Conservation (phyloP, 2,113 vertebrate genomes). For the Bostrychus sinensis region DNA sequence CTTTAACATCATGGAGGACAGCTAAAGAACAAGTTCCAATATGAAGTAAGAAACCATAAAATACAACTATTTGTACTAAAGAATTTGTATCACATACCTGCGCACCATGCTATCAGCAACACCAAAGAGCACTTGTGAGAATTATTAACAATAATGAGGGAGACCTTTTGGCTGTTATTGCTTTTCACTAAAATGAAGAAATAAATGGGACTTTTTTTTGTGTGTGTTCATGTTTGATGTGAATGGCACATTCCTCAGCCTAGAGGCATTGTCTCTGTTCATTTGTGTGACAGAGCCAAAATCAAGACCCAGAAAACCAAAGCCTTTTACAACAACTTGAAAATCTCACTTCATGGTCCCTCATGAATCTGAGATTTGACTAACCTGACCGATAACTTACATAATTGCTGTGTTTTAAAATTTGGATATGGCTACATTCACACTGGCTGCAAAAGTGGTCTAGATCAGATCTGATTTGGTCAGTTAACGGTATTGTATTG, state of each 20-base stretch:
- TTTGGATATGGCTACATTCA: background rate
- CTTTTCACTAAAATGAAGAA: background rate
- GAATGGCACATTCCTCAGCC: background rate
- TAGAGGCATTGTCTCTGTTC: background rate
- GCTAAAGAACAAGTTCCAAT: background rate
- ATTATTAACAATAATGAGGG: background rate
- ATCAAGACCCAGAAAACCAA: no score
- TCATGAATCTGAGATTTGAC: no score
- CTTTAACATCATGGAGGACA: background rate
- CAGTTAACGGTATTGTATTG: no score
- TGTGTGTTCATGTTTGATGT: background rate
- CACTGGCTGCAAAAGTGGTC: background rate
- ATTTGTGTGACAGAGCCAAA: background rate
- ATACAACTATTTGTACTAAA: no score
- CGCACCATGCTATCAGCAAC: background rate
- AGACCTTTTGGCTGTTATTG: conserved; percentile 30
- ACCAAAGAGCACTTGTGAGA: conserved; percentile 6
- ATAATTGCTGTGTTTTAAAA: no score
- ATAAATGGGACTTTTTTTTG: background rate
- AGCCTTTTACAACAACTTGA: background rate
- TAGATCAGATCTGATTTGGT: background rate
- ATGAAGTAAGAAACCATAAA: no score
- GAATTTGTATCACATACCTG: no score
- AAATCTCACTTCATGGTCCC: background rate
- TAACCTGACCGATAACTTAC: no score